Evolutionary conservation across 2,113 vertebrate species (phyloP).

Genomic region (Coracopsis vasa): DNA sequence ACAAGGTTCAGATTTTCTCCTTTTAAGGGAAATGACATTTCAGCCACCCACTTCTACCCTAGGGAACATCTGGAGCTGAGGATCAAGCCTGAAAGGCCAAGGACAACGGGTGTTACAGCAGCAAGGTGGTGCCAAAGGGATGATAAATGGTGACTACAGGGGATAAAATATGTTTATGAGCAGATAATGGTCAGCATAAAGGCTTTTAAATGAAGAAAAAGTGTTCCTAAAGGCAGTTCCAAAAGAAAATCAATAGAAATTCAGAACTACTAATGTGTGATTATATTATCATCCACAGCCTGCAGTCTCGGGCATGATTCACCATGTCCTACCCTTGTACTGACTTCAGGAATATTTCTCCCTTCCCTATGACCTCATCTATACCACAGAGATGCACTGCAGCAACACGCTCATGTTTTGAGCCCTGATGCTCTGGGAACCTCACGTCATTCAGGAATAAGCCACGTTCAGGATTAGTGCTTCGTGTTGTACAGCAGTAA

Average conservation of each 20-base stretch:
- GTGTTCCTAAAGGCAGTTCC: not conserved
- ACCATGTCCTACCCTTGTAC: not conserved
- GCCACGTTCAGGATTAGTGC: not conserved
- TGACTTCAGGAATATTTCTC: not conserved
- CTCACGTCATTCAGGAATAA: not conserved
- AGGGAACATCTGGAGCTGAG: not conserved
- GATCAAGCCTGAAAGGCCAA: not conserved
- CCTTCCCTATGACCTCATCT: conserved; percentile 20
- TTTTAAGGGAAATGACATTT: not conserved
- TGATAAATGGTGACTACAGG: not conserved
- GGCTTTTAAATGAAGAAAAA: not conserved
- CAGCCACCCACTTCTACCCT: not conserved
- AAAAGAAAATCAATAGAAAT: not conserved
- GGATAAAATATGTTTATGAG: not conserved
- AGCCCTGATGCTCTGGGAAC: not conserved
- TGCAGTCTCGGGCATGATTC: not conserved
- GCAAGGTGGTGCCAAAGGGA: not conserved
- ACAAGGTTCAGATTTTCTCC: not conserved
- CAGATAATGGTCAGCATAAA: not conserved
- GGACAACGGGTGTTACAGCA: not conserved
- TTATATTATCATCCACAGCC: not conserved
- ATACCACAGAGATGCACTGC: not conserved
- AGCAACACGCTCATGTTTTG: not conserved
- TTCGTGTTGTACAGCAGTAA: accelerated
- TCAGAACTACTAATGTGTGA: not conserved